Evolutionary conservation across 2,888 invertebrate species (phyloP).

Genomic region (Ophonus ardosiacus): DNA sequence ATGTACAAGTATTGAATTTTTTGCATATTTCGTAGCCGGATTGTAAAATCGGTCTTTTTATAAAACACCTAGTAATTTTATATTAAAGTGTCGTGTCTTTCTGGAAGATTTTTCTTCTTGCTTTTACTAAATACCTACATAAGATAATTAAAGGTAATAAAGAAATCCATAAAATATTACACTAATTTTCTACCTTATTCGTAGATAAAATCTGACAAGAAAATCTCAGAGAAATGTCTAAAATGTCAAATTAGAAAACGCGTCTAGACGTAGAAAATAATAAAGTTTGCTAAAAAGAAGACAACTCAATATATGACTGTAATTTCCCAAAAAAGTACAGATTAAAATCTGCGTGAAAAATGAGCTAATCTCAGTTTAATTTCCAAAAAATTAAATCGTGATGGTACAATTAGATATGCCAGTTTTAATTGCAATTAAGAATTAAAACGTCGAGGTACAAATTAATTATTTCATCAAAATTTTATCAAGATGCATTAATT

Average conservation of each 20-base stretch:
- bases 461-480: constrained; percentile 32
- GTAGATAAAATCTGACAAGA: too few relatives aligned
- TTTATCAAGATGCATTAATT: constrained; percentile 20
- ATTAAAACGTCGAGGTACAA: constrained; percentile 15
- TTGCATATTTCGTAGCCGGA: too few relatives aligned
- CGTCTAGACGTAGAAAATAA: neutral
- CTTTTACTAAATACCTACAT: too few relatives aligned
- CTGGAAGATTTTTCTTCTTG: too few relatives aligned
- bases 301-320: neutral
- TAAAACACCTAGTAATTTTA: too few relatives aligned
- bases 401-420: constrained; percentile 11
- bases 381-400: neutral
- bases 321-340: constrained; percentile 7
- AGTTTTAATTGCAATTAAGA: constrained; percentile 21
- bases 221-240: too few relatives aligned
- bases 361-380: neutral
- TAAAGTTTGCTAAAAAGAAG: neutral
- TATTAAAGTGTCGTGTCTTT: too few relatives aligned
- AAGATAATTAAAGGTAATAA: too few relatives aligned
- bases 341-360: constrained; percentile 11
- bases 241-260: neutral
- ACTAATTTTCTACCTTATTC: too few relatives aligned
- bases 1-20: too few relatives aligned
- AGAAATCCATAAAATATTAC: too few relatives aligned
- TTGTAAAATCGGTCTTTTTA: too few relatives aligned